Evolutionary conservation across 1,140 invertebrate species (phyloP).

Genomic region (Drosophila melanogaster): Release_6_plus_ISO1_MT NT_033777.3:12241501-12242000

Average conservation of each 20-base stretch:
- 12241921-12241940: conserved; percentile 51
- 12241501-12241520: conserved; percentile 43
- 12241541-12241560: conserved; percentile 12
- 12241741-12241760: conserved; percentile 50
- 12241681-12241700: conserved; percentile 49
- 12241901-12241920: conserved; percentile 59
- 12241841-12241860: conserved; percentile 36
- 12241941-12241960: conserved; percentile 25
- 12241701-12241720: conserved; percentile 78
- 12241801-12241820: conserved; percentile 21
- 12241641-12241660: conserved; percentile 78
- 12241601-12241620: conserved; percentile 82
- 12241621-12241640: conserved; percentile 69
- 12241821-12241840: conserved; percentile 25
- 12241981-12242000: not conserved
- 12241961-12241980: conserved; percentile 12
- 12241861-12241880: conserved; percentile 42
- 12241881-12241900: conserved; percentile 47
- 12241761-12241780: conserved; percentile 35
- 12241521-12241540: conserved; percentile 1
- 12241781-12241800: conserved; percentile 35
- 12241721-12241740: conserved; percentile 82
- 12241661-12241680: conserved; percentile 64
- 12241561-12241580: conserved; percentile 71
- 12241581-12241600: conserved; percentile 82